Evolutionary conservation across 2,797 vertebrate genomes (phyloP), one percentile per base, ranked within the genome.

Genomic region (Crocodylus rhombifer): DNA sequence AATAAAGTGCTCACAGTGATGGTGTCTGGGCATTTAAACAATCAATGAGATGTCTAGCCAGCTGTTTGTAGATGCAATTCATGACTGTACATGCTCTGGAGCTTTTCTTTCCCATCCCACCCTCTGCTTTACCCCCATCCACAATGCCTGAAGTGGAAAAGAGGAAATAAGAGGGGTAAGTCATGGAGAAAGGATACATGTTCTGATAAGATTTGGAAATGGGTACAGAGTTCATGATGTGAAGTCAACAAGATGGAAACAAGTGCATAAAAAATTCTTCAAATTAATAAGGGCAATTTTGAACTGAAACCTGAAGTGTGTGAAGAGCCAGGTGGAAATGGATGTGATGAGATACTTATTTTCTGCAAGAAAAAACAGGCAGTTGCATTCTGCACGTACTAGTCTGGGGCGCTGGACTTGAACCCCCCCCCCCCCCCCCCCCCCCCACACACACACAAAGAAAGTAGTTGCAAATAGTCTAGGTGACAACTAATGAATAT

Each of bases 301-400:
- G 21, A 88, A 92, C 23, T 61, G 42, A 36, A 88, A 0, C 1
- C 5, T 26, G n/a, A n/a, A 76, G 1, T 7, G 17, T 3, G 30
- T 6, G 71, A 87, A 80, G 67, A 61, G 4, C 20, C 56, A n/a
- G 9, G n/a, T 36, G 21, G 75, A 56, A 88, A 79, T 0, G 60
- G 18, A 13, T 17, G 65, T 71, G 21, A 42, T 1, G 2, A 9
- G 74, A 69, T 15, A 75, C 94, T 28, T 79, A 63, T 75, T 14
- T 64, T 28, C 81, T 0, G 2, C 16, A 84, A 8, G 2, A 33
- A 57, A 83, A 51, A 11, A n/a, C 9, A 4, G 12, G 20, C 61
- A 36, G 42, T 20, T 77, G 33, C 74, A 30, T 0, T 4, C 23
- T 17, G n/a, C 0, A 1, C 18, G 1, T 9, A 36, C 16, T 76